These are phyloP conservation scores for Dyspetes luteomarginatus DNA, from an alignment of 2,888 invertebrate species.

Conservation along the genomic window DNA sequence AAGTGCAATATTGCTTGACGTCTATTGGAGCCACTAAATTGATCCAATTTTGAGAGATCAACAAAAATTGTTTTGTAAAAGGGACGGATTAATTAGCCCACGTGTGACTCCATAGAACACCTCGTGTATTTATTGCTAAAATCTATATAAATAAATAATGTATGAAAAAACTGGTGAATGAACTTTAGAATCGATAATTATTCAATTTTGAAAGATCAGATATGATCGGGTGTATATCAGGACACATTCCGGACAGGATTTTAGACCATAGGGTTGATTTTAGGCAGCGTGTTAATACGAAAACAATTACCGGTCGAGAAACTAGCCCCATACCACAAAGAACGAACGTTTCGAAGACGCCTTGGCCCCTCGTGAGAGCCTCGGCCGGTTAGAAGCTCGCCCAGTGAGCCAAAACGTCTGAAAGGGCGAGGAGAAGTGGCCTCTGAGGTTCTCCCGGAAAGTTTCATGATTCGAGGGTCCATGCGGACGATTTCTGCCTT, in stretches of 20 bases:
- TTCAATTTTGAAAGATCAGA: conserved; percentile 28
- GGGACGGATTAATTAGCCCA: too few relatives aligned
- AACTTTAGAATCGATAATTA: conserved; percentile 1
- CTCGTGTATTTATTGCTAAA: not conserved
- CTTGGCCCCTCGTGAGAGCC: conserved; percentile 5
- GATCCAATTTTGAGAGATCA: too few relatives aligned
- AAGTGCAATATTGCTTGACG: too few relatives aligned
- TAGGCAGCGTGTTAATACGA: conserved; percentile 78
- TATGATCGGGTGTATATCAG: conserved; percentile 46
- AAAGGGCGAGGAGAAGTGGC: conserved; percentile 61
- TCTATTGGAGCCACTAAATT: too few relatives aligned
- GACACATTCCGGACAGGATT: conserved; percentile 71
- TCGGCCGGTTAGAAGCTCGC: not conserved
- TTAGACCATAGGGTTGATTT: conserved; percentile 75
- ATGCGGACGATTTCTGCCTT: conserved; percentile 24
- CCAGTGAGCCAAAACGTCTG: conserved; percentile 55
- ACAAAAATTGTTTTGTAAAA: too few relatives aligned
- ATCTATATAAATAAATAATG: not conserved
- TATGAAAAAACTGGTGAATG: not conserved
- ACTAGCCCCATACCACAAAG: conserved; percentile 39
- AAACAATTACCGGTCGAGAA: conserved; percentile 79
- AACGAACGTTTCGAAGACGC: conserved; percentile 50
- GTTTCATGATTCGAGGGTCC: conserved; percentile 75
- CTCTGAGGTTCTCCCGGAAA: conserved; percentile 49
- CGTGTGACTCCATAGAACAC: too few relatives aligned